Conservation (phyloP, 2,797 vertebrate genomes). For the Darevskia mixta region DNA sequence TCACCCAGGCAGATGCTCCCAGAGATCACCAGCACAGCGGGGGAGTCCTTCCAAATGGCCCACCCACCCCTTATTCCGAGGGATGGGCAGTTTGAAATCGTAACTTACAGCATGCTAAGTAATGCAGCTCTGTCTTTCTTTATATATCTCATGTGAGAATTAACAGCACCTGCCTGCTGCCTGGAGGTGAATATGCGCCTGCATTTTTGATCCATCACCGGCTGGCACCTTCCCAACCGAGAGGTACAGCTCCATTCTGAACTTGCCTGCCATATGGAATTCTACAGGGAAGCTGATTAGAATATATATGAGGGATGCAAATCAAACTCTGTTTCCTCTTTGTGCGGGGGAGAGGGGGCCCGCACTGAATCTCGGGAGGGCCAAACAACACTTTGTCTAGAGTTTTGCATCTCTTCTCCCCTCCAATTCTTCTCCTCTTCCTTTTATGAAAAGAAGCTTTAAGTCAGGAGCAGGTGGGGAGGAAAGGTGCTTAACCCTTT, state of each 20-base stretch:
- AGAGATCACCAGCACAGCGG: background rate
- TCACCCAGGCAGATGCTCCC: background rate
- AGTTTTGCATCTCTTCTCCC: background rate
- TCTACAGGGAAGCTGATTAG: background rate
- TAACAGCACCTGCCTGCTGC: slow-evolving; percentile 6
- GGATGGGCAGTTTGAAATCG: slow-evolving; percentile 12
- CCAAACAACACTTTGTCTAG: background rate
- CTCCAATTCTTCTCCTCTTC: background rate
- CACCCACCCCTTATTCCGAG: background rate
- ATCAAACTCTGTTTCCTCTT: background rate
- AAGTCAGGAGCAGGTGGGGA: no score
- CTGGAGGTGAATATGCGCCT: background rate
- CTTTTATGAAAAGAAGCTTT: no score
- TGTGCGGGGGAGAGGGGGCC: background rate
- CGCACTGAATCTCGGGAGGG: no score
- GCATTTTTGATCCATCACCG: background rate
- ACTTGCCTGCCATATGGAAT: background rate
- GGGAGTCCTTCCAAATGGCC: background rate
- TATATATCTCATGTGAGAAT: background rate
- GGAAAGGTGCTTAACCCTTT: background rate
- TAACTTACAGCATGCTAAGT: slow-evolving; percentile 14
- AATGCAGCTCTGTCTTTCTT: background rate
- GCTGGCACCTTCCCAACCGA: slow-evolving; percentile 5
- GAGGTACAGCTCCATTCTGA: background rate
- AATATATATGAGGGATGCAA: background rate